A percentile compares a stretch with the other conserved stretches of the same genome.
Conservation (phyloP, 2,113 vertebrate genomes). For the Pycnonotus jocosus region DNA sequence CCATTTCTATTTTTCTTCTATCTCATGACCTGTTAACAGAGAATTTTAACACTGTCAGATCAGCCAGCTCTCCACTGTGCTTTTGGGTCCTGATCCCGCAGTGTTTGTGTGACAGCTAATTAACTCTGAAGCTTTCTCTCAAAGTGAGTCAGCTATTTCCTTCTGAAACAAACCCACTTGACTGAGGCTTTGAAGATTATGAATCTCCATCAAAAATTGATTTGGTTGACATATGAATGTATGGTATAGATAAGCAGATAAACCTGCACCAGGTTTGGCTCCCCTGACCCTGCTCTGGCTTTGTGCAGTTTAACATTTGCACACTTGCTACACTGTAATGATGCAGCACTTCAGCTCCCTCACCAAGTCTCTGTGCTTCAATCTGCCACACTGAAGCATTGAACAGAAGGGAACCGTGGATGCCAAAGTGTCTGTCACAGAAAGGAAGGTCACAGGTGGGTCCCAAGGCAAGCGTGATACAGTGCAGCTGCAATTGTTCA, state of each 20-base stretch:
- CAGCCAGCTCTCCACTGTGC: neutral
- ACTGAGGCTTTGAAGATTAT: neutral
- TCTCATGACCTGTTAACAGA: neutral
- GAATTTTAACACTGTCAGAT: neutral
- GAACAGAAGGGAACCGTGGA: neutral
- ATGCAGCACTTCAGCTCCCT: rapidly evolving
- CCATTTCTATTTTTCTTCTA: neutral
- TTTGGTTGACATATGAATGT: neutral
- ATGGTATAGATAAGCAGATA: neutral
- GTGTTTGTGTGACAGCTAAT: neutral
- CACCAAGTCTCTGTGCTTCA: neutral
- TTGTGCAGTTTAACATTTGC: neutral
- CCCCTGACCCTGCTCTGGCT: neutral
- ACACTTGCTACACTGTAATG: neutral
- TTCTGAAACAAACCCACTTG: neutral
- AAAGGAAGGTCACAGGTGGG: neutral
- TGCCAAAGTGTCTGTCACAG: neutral
- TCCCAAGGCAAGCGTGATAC: neutral
- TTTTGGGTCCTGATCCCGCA: neutral
- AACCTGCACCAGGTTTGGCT: neutral
- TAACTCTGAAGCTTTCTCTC: neutral
- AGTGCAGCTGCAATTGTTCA: rapidly evolving
- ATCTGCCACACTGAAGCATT: neutral
- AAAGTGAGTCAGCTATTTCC: neutral
- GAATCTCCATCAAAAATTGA: neutral